Percentiles rank a stretch among this genome's conserved stretches.
Evolutionary conservation across 2,797 vertebrate genomes (phyloP).

Genomic region (Thunnus albacares): DNA sequence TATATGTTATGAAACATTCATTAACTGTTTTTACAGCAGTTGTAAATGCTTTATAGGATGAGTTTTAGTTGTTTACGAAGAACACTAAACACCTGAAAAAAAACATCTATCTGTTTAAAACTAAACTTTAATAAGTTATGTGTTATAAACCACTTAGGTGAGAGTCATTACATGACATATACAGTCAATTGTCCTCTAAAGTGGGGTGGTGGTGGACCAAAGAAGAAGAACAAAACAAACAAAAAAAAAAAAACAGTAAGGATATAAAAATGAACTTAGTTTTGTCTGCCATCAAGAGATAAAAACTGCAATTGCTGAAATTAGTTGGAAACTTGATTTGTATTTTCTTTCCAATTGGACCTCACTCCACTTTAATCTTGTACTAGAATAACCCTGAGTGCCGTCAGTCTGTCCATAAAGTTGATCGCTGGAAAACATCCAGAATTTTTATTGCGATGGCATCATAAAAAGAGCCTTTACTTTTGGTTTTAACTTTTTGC

Average conservation of each 20-base stretch:
- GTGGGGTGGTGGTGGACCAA: too few species aligned
- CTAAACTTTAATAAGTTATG: too few species aligned
- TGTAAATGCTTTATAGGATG: neutral
- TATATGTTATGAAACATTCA: neutral
- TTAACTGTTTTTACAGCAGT: neutral
- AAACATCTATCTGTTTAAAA: too few species aligned
- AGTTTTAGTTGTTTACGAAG: conserved; percentile 5
- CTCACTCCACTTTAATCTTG: conserved; percentile 13
- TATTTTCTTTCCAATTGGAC: conserved; percentile 18
- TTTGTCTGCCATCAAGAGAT: conserved; percentile 15
- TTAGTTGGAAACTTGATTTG: neutral
- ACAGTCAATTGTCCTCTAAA: too few species aligned
- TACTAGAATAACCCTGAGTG: conserved; percentile 34
- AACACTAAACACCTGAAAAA: neutral
- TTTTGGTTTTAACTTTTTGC: conserved; percentile 52
- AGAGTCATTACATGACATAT: too few species aligned
- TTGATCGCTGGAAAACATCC: conserved; percentile 30
- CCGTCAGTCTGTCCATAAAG: conserved; percentile 43
- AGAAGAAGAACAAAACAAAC: neutral
- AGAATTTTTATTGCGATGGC: conserved; percentile 45
- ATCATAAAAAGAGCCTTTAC: conserved; percentile 44
- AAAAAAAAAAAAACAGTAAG: too few species aligned
- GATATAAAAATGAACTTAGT: neutral
- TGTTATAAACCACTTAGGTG: too few species aligned
- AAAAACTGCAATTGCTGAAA: conserved; percentile 18